Evolutionary conservation across 2,888 invertebrate species (phyloP), one percentile per base, ranked within the genome.

Genomic region (Thelaira solivaga): DNA sequence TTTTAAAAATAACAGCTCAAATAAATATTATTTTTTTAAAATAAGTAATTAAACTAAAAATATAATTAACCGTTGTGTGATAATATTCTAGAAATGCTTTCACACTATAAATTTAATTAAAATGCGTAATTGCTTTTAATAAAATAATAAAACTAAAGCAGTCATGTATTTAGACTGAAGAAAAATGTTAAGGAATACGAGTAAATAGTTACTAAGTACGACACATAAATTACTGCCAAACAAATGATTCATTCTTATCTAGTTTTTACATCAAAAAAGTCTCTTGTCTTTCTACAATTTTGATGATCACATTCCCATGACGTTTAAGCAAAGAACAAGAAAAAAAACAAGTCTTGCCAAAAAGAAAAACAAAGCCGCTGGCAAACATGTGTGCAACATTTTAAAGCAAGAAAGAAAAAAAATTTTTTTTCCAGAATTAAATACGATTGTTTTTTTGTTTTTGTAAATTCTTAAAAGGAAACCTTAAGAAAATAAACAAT

Each of bases 251-350:
- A n/a, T n/a, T 36, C 8, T 45, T 62, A 55, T 68, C 61, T 36
- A 22, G 3, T 53, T 53, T 45, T 34, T 49, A 49, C 47, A 67
- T 62, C 69, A 20, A 16, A 24, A n/a, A n/a, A n/a, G n/a, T 34
- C 10, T 22, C 24, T 55, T 22, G 26, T 36, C 24, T 43, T 62
- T 53, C 10, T 39, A 69, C 34, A 49, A 57, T 47, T 55, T 47
- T 41, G 20, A 57, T 47, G 61, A 62, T 77, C 57, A 72, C 67
- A 62, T 77, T 77, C 76, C 67, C 76, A 77, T 77, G 76, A 77
- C 76, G 49, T 59, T 43, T 11, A 31, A 1, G 34, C 43, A n/a
- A n/a, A n/a, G 36, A 41, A 4, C 4, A 69, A 47, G 18, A 53
- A 67, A 34, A 64, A 20, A 53, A 13, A 65, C 61, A 34, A 31